Conservation (phyloP, 1,140 invertebrate genomes). For the Aplysia californica region DNA sequence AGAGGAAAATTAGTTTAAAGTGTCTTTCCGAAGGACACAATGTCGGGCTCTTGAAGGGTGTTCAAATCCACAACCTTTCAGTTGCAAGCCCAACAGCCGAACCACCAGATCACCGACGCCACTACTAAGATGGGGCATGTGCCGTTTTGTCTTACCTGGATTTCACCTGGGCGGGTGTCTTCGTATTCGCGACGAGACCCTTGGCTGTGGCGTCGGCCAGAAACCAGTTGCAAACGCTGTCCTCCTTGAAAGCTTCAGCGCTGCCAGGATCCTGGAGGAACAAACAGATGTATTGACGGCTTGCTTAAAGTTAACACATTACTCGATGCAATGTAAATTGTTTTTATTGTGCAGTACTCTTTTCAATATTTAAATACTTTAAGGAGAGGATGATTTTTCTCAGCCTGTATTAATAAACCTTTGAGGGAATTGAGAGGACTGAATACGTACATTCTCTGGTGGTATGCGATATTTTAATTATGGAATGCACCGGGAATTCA, state of each 20-base stretch:
- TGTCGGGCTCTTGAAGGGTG: not conserved
- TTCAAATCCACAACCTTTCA: not conserved
- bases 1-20: no score
- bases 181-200: constrained; percentile 37
- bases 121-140: not conserved
- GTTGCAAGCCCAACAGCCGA: not conserved
- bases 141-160: constrained; percentile 32
- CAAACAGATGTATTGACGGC: not conserved
- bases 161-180: constrained; percentile 33
- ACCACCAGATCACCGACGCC: not conserved
- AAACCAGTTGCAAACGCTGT: constrained; percentile 39
- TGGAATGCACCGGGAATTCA: no score
- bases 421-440: not conserved
- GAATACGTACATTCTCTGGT: not conserved
- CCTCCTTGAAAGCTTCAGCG: constrained; percentile 41
- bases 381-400: not conserved
- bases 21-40: not conserved
- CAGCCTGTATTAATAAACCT: not conserved
- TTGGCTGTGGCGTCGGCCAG: constrained; percentile 27
- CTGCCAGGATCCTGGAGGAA: constrained; percentile 44
- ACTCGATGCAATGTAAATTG: not conserved
- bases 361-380: not conserved
- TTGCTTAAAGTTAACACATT: not conserved
- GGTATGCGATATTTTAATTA: no score
- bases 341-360: not conserved